Conservation (phyloP, 1,140 invertebrate genomes). For the Leptinotarsa undecemlineata region DNA sequence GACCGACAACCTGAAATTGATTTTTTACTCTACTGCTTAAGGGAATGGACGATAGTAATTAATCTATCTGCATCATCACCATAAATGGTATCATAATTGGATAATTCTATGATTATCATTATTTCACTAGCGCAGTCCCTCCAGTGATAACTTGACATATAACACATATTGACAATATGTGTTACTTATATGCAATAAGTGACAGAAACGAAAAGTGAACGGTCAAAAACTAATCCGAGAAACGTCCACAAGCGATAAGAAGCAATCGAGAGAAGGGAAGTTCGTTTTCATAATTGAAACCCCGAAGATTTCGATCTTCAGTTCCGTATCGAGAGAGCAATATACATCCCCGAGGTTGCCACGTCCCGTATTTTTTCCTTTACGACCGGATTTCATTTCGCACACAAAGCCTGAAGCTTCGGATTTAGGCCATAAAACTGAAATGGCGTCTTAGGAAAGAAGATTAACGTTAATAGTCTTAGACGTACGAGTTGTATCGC, state of each 20-base stretch:
- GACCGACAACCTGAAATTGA: too few species aligned
- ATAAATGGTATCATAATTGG: too few species aligned
- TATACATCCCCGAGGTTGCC: conserved; percentile 7
- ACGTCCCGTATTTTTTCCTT: conserved; percentile 13
- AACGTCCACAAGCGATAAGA: background rate
- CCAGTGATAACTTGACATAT: too few species aligned
- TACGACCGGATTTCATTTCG: conserved; percentile 7
- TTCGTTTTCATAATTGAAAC: conserved; percentile 9
- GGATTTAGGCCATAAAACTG: conserved; percentile 4
- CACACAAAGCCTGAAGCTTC: background rate
- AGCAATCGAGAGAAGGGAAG: background rate
- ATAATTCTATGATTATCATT: too few species aligned
- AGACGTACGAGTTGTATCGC: background rate
- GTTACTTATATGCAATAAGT: too few species aligned
- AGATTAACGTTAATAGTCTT: background rate
- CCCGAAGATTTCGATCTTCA: background rate
- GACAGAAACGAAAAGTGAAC: background rate
- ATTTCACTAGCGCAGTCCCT: too few species aligned
- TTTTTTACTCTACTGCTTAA: too few species aligned
- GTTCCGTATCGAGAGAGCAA: background rate
- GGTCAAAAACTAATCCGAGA: background rate
- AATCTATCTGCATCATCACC: too few species aligned
- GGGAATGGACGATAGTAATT: too few species aligned
- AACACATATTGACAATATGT: too few species aligned
- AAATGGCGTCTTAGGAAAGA: background rate